Conservation (phyloP, 2,113 vertebrate genomes). For the Zonotrichia leucophrys region DNA sequence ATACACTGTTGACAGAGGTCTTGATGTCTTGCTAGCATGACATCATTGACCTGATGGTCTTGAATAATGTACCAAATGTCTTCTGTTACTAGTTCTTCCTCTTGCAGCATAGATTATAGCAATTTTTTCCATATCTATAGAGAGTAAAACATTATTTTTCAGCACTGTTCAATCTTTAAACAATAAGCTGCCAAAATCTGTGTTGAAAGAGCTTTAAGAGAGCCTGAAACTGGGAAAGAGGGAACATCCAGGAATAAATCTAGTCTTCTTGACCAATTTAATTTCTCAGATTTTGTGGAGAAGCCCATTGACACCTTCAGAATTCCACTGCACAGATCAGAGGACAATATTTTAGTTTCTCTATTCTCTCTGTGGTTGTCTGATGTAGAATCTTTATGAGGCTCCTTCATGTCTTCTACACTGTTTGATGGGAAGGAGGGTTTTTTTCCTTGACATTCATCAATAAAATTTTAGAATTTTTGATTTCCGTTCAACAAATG, state of each 20-base stretch:
- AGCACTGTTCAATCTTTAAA: conserved; percentile 4
- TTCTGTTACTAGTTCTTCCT: not conserved
- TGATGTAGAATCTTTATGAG: not conserved
- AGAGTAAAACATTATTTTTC: conserved; percentile 3
- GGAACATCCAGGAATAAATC: not conserved
- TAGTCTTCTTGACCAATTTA: not conserved
- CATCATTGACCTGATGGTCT: not conserved
- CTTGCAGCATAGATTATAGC: not conserved
- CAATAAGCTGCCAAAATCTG: not conserved
- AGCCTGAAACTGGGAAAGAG: not conserved
- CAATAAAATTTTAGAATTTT: not conserved
- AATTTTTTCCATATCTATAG: not conserved
- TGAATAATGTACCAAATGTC: not conserved
- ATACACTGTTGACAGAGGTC: not conserved
- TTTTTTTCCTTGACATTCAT: not conserved
- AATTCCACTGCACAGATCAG: not conserved
- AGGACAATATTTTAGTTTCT: not conserved
- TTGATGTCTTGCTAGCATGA: not conserved
- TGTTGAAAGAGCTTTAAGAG: not conserved
- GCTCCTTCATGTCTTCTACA: not conserved
- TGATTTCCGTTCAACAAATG: conserved; percentile 4
- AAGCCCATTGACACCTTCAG: not conserved
- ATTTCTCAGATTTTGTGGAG: not conserved
- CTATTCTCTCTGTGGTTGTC: not conserved
- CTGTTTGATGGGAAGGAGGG: not conserved